phyloP scores from a whole-genome alignment of 2,113 vertebrate species.

The Ammodytes marinus region DNA sequence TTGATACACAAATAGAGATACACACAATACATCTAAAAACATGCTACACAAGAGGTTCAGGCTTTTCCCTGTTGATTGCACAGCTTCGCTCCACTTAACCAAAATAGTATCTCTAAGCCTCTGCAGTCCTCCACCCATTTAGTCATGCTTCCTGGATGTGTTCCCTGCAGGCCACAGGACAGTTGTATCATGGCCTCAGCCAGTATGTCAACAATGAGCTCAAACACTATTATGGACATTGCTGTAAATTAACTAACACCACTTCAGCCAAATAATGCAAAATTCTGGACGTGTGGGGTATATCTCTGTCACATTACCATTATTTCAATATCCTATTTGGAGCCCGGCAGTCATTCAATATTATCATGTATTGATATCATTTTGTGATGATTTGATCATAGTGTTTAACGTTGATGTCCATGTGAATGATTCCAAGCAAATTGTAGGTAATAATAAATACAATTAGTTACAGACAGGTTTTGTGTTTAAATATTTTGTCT shows the following conservation, averaged over 20 bases:
- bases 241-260: slow-evolving; percentile 11
- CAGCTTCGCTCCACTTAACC: slow-evolving; percentile 53
- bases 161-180: slow-evolving; percentile 32
- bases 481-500: background rate
- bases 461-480: background rate
- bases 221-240: background rate
- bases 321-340: background rate
- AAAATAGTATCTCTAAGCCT: slow-evolving; percentile 62
- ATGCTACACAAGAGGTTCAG: slow-evolving; percentile 27
- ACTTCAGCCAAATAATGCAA: background rate
- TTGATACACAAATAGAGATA: slow-evolving; percentile 51
- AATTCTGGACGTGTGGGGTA: background rate
- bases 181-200: slow-evolving; percentile 42
- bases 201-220: slow-evolving; percentile 28
- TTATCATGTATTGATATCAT: background rate
- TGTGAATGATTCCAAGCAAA: background rate
- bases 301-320: background rate
- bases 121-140: slow-evolving; percentile 33
- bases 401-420: background rate
- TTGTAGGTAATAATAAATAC: background rate
- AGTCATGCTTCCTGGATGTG: slow-evolving; percentile 59
- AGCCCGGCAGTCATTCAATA: background rate
- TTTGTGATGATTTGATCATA: background rate
- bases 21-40: slow-evolving; percentile 20
- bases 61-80: slow-evolving; percentile 53